Conservation (phyloP, 2,888 invertebrate genomes). For the Apamea sordens region DNA sequence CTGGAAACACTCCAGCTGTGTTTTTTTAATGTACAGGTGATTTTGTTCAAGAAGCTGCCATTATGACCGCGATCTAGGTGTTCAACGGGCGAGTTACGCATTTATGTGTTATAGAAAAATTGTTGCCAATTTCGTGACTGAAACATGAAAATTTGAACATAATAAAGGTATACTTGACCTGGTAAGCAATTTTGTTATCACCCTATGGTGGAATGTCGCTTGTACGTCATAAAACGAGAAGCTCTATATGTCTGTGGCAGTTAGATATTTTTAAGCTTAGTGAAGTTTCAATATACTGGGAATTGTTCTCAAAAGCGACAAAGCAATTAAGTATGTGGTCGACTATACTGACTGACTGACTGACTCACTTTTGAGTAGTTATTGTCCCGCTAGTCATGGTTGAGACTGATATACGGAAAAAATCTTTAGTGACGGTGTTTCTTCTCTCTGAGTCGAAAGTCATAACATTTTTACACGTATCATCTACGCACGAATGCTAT, state of each 20-base stretch:
- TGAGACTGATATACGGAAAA: background rate
- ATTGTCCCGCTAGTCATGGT: background rate
- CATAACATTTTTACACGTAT: slow-evolving; percentile 10
- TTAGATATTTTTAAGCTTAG: background rate
- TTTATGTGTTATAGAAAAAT: background rate
- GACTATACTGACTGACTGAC: background rate
- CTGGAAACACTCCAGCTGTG: slow-evolving; percentile 21
- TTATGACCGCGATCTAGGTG: background rate
- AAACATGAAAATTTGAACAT: background rate
- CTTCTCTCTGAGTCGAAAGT: background rate
- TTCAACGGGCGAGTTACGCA: background rate
- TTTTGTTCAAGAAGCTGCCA: background rate
- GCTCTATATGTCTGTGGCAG: background rate
- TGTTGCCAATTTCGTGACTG: background rate
- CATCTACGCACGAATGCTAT: slow-evolving; percentile 56
- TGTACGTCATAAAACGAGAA: background rate
- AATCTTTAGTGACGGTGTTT: background rate
- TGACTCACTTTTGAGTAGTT: background rate
- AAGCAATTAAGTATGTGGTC: background rate
- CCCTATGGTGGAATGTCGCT: background rate
- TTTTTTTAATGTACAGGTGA: background rate
- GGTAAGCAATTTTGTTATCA: background rate
- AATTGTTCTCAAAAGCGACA: background rate
- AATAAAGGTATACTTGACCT: too few relatives aligned
- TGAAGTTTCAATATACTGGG: background rate